Percentiles rank a stretch among this genome's conserved stretches.
Conservation (phyloP, 2,113 vertebrate species). For the Porphyrio hochstetteri region DNA sequence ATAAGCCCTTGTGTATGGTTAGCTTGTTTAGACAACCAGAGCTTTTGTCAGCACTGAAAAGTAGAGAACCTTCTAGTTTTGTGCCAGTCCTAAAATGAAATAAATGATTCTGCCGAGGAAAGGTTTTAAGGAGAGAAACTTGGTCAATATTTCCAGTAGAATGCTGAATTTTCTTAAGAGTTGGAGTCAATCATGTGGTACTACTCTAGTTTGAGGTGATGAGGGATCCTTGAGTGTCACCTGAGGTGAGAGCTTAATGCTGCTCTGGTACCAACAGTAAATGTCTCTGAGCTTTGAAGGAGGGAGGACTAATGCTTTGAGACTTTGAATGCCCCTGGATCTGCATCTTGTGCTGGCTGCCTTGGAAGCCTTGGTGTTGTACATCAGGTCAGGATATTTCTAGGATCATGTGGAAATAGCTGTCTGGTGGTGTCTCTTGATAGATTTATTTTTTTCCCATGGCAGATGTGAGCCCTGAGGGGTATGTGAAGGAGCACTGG, state of each 20-base stretch:
- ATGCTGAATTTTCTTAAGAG: background rate
- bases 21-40: background rate
- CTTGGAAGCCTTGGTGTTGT: background rate
- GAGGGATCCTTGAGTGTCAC: background rate
- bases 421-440: background rate
- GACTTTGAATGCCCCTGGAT: background rate
- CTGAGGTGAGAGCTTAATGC: background rate
- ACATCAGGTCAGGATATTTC: background rate
- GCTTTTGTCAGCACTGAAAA: background rate
- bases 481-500: accelerated
- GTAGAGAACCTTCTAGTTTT: background rate
- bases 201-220: background rate
- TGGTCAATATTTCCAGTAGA: background rate
- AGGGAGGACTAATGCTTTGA: background rate
- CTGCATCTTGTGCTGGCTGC: background rate
- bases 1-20: background rate
- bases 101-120: background rate
- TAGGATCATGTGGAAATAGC: background rate
- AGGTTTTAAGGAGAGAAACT: background rate
- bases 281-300: background rate
- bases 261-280: background rate
- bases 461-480: background rate
- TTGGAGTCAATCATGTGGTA: background rate
- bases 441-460: background rate
- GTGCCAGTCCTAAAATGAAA: background rate